These are phyloP conservation scores for Aleiodes sp. DNA, from an alignment of 1,140 invertebrate genomes.

Conservation along the genomic window DNA sequence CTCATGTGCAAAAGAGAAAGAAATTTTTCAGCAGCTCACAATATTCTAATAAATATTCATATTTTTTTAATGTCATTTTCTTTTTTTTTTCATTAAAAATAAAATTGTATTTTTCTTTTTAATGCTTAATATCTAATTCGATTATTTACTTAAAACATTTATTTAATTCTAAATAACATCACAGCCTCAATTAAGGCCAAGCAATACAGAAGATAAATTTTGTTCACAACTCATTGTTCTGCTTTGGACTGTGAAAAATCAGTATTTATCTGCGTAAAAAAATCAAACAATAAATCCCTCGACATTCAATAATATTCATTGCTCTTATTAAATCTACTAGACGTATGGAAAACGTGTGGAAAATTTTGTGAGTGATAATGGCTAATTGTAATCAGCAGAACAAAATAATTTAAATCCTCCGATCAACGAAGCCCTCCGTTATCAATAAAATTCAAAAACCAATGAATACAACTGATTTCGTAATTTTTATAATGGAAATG, in stretches of 20 bases:
- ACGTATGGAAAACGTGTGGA: too few relatives aligned
- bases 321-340: too few relatives aligned
- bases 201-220: constrained; percentile 14
- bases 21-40: constrained; percentile 1
- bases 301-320: too few relatives aligned
- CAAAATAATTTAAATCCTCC: too few relatives aligned
- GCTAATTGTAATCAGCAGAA: too few relatives aligned
- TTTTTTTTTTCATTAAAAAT: not conserved
- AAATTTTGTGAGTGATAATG: too few relatives aligned
- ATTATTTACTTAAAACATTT: constrained; percentile 1
- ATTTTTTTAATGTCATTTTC: not conserved
- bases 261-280: not conserved
- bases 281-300: too few relatives aligned
- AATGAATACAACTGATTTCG: too few relatives aligned
- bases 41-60: not conserved
- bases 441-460: too few relatives aligned
- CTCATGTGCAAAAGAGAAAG: not conserved
- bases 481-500: too few relatives aligned
- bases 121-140: not conserved
- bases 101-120: not conserved
- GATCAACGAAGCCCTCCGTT: too few relatives aligned
- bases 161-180: constrained; percentile 24
- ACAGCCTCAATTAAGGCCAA: constrained; percentile 34
- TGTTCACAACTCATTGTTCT: not conserved
- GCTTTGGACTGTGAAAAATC: not conserved